Evolutionary conservation across 2,113 vertebrate species (phyloP).

Genomic region (Pluvialis apricaria): DNA sequence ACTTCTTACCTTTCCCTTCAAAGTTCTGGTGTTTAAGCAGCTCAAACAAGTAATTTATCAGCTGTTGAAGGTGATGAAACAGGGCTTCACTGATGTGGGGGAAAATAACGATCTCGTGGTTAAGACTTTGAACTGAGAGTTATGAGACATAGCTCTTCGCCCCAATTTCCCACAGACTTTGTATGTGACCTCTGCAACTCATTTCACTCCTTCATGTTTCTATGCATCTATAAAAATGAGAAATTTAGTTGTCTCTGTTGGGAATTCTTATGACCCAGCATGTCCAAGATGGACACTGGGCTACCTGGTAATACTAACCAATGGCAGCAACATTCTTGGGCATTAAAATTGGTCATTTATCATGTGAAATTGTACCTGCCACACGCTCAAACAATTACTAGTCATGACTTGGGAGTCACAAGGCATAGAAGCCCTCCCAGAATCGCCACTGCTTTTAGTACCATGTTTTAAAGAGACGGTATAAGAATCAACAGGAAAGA

Average conservation of each 20-base stretch:
- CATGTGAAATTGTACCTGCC: not conserved
- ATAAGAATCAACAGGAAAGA: not conserved
- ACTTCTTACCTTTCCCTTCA: not conserved
- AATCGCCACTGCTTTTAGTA: not conserved
- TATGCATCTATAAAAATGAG: not conserved
- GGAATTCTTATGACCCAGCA: not conserved
- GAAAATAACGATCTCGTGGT: not conserved
- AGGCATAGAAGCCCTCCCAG: not conserved
- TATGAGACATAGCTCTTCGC: not conserved
- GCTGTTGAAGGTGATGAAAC: conserved; percentile 13
- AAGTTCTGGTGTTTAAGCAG: not conserved
- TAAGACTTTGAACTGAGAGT: not conserved
- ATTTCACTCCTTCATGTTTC: not conserved
- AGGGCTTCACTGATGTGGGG: not conserved
- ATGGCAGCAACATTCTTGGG: not conserved
- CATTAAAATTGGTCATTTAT: not conserved
- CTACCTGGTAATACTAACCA: not conserved
- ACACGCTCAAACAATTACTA: not conserved
- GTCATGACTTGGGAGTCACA: not conserved
- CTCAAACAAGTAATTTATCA: conserved; percentile 1
- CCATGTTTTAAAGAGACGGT: not conserved
- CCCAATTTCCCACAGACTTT: not conserved
- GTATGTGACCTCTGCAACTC: not conserved
- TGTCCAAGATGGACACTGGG: not conserved
- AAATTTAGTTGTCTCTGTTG: not conserved